phyloP scores from a whole-genome alignment of 2,888 invertebrate genomes.

The Tenthredo scrophulariae region DNA sequence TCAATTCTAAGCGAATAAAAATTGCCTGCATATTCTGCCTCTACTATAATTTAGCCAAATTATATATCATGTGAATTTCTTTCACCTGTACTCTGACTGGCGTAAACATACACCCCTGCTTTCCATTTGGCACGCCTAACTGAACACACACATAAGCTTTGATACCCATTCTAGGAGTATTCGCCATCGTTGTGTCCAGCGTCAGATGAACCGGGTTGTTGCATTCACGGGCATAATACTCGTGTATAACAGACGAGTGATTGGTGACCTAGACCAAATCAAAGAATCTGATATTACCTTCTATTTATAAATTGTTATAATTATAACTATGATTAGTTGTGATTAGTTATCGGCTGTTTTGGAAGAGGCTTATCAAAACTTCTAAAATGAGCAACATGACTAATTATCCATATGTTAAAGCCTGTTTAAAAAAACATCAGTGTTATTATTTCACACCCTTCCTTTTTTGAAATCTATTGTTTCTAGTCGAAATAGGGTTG shows the following conservation, averaged over 20 bases:
- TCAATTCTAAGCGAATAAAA: background rate
- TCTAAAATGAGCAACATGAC: background rate
- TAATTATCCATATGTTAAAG: background rate
- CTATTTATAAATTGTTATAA: background rate
- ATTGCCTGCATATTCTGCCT: background rate
- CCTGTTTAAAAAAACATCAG: no score
- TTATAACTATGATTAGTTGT: background rate
- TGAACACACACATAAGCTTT: slow-evolving; percentile 96
- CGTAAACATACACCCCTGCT: slow-evolving; percentile 97
- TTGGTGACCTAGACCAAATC: slow-evolving; percentile 86
- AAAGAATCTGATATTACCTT: background rate
- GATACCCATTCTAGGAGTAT: slow-evolving; percentile 92
- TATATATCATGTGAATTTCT: background rate
- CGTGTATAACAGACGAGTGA: slow-evolving; percentile 98
- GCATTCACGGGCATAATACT: slow-evolving; percentile 97
- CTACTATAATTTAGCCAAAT: background rate
- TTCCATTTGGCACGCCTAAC: slow-evolving; percentile 96
- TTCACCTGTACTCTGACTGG: slow-evolving; percentile 90
- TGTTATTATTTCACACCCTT: no score
- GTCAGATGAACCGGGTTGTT: slow-evolving; percentile 97
- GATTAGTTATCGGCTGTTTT: background rate
- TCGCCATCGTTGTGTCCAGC: slow-evolving; percentile 94
- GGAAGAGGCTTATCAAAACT: background rate
- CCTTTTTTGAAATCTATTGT: background rate
- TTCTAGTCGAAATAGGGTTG: background rate